Evolutionary conservation across 2,113 vertebrate genomes (phyloP), one percentile per base, ranked within the genome.

Genomic region (Caranx melampygus): DNA sequence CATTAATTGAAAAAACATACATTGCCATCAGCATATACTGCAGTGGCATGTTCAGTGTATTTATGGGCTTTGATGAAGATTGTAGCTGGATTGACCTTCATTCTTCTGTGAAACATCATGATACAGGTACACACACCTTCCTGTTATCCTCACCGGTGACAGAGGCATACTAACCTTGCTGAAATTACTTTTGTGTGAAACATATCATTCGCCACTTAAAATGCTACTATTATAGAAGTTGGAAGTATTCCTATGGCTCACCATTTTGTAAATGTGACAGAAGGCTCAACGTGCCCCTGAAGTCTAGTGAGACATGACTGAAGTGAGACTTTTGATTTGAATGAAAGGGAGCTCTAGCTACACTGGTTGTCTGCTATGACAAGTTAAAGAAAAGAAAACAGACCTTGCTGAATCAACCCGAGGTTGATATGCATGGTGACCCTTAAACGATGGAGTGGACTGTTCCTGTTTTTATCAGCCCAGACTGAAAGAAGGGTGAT

Each of bases 1-100:
- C n/a, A 60, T 59, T 58, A 59, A 72, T 79, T 58, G 37, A 62
- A 67, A 58, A 67, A 47, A 21, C 13, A 34, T 20, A 61, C 18
- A 77, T 10, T 35, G 9, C 62, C 55, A 52, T 60, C 47, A 60
- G 45, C 51, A 33, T 66, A 21, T 45, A 34, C 34, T 6, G 18
- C 47, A 58, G 33, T 37, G 14, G 66, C 3, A 62, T 11, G 18
- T 47, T 4, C 2, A 3, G 49, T n/a, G 31, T 63, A 45, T 45
- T 68, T 69, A 33, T 6, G 16, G 40, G 44, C 47, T 18, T 54
- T 59, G 52, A 70, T 18, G 42, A 51, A 13, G 49, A 63, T 64
- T 1, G 14, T 4, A 3, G 3, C 15, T 6, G 10, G 61, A 20
- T 8, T 66, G 49, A 79, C 54, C 57, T 52, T 85, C 67, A 14